Conservation (phyloP, 2,888 invertebrate genomes). For the Fragum fragum region DNA sequence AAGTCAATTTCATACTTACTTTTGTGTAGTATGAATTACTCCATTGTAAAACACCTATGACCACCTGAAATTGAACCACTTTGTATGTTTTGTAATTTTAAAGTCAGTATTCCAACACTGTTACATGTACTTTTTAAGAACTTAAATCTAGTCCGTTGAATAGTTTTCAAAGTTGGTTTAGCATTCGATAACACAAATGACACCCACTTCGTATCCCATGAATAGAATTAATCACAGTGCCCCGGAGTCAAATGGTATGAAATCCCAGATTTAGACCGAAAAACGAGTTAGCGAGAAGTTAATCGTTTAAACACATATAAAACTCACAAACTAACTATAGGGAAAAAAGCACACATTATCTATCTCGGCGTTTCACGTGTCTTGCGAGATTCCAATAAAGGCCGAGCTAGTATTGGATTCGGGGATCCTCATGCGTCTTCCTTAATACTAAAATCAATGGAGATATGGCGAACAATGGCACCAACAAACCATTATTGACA, state of each 20-base stretch:
- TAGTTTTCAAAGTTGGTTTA: background rate
- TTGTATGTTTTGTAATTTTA: too few relatives aligned
- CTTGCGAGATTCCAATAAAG: conserved; percentile 25
- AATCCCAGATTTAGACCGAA: background rate
- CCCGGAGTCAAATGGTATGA: background rate
- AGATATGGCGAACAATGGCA: conserved; percentile 49
- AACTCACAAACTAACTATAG: conserved; percentile 24
- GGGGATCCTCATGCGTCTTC: conserved; percentile 21
- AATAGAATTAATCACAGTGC: background rate
- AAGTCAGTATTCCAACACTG: too few relatives aligned
- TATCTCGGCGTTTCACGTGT: conserved; percentile 24
- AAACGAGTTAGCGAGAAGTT: conserved; percentile 7
- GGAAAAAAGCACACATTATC: conserved; percentile 24
- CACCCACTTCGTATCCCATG: background rate
- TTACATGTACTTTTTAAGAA: too few relatives aligned
- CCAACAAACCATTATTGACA: conserved; percentile 62
- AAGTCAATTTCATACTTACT: too few relatives aligned
- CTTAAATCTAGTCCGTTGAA: too few relatives aligned
- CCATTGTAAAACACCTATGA: too few relatives aligned
- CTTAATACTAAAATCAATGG: conserved; percentile 58
- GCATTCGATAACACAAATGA: background rate
- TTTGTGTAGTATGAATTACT: too few relatives aligned
- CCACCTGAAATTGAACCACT: too few relatives aligned
- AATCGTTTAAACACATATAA: conserved; percentile 25
- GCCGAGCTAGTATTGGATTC: conserved; percentile 21